Conservation (phyloP, 2,113 vertebrate species). For the Barnardius zonarius region DNA sequence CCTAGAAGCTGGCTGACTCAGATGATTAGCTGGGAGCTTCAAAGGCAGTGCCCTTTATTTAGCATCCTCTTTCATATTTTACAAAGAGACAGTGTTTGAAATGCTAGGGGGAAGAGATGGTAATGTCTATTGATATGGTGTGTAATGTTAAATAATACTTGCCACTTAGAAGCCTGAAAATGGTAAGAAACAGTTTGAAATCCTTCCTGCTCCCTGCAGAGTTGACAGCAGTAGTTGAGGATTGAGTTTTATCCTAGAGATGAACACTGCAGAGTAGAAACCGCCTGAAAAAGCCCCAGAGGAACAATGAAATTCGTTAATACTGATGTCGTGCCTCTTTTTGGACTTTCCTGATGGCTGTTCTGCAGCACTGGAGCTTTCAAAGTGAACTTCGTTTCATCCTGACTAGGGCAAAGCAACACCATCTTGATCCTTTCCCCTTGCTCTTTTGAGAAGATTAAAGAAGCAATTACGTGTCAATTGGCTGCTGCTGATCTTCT, state of each 20-base stretch:
- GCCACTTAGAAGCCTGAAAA: neutral
- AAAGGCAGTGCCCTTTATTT: neutral
- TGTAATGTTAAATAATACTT: neutral
- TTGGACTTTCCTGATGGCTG: neutral
- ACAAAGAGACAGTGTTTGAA: conserved; percentile 16
- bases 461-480: conserved; percentile 29
- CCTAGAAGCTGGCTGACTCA: neutral
- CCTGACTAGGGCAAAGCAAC: neutral
- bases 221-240: neutral
- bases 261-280: neutral
- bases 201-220: neutral
- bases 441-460: neutral
- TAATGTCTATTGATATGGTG: neutral
- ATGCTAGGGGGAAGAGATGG: neutral
- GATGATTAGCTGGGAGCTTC: neutral
- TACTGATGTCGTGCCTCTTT: neutral
- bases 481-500: conserved; percentile 18
- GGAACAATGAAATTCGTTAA: neutral
- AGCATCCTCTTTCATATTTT: conserved; percentile 8
- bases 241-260: neutral
- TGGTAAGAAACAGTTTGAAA: neutral
- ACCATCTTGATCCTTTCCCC: neutral
- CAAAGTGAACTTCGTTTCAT: conserved; percentile 4
- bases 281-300: neutral
- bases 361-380: neutral